Evolutionary conservation across 2,113 vertebrate species (phyloP).

Genomic region (Promerops cafer): DNA sequence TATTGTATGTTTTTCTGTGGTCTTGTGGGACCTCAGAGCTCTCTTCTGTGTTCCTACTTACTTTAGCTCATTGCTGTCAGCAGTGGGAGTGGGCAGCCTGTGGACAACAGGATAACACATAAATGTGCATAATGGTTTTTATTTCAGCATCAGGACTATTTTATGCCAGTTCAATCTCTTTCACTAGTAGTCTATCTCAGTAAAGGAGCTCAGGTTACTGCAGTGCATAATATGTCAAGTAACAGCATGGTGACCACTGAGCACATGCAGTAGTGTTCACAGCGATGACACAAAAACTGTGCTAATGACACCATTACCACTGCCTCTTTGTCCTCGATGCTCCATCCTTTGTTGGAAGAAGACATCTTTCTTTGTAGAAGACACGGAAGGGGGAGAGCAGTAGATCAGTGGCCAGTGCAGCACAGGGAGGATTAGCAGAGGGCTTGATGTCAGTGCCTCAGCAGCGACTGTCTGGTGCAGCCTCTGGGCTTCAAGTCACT

Average conservation of each 20-base stretch:
- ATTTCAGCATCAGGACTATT: not conserved
- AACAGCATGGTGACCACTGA: not conserved
- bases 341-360: not conserved
- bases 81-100: not conserved
- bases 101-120: not conserved
- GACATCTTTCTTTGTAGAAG: not conserved
- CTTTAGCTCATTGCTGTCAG: not conserved
- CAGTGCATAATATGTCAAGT: not conserved
- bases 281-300: not conserved
- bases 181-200: not conserved
- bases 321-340: not conserved
- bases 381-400: not conserved
- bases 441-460: not conserved
- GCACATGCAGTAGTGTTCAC: not conserved
- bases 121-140: fast-evolving
- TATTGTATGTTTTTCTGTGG: fast-evolving
- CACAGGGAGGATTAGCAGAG: not conserved
- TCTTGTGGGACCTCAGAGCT: not conserved
- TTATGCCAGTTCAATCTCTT: not conserved
- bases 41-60: not conserved
- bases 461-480: not conserved
- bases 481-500: not conserved
- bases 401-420: not conserved
- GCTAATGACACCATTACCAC: not conserved
- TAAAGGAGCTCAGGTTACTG: not conserved